Conservation (phyloP, 2,888 invertebrate species). For the Sesia bembeciformis region DNA sequence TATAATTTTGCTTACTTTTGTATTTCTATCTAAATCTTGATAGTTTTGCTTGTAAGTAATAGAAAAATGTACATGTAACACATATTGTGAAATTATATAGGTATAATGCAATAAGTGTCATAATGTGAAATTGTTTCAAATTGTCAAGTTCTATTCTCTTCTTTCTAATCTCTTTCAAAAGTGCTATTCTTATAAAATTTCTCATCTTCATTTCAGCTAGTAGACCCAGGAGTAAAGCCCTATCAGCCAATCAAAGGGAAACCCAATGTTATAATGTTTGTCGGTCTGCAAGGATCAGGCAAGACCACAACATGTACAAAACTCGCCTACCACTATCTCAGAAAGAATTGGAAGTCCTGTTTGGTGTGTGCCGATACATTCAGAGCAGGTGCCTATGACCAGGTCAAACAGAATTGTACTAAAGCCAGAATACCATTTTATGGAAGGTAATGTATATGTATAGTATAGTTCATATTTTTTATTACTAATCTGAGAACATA, state of each 20-base stretch:
- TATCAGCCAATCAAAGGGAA: slow-evolving; percentile 96
- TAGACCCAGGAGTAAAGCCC: slow-evolving; percentile 98
- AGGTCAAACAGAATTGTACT: slow-evolving; percentile 99
- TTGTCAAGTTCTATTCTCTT: no score
- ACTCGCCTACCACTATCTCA: slow-evolving; percentile 97
- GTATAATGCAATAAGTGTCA: no score
- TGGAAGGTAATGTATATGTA: slow-evolving; percentile 81
- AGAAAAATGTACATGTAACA: no score
- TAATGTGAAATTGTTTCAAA: no score
- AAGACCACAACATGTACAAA: slow-evolving; percentile 99
- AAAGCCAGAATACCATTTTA: slow-evolving; percentile 99
- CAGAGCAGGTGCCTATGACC: slow-evolving; percentile 99
- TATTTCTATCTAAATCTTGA: no score
- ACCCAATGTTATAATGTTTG: slow-evolving; percentile 99
- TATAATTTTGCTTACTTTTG: no score
- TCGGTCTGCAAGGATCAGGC: slow-evolving; percentile 98
- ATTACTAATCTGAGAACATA: background rate
- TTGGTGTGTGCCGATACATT: slow-evolving; percentile 99
- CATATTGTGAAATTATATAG: no score
- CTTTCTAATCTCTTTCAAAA: no score
- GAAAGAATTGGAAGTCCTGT: slow-evolving; percentile 99
- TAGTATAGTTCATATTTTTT: slow-evolving; percentile 1
- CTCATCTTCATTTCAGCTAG: slow-evolving; percentile 76
- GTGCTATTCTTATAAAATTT: background rate
- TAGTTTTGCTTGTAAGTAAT: no score